A percentile compares a stretch with the other conserved stretches of the same genome.
Evolutionary conservation across 2,797 vertebrate genomes (phyloP).

Genomic region (Peromyscus melanophrys): DNA sequence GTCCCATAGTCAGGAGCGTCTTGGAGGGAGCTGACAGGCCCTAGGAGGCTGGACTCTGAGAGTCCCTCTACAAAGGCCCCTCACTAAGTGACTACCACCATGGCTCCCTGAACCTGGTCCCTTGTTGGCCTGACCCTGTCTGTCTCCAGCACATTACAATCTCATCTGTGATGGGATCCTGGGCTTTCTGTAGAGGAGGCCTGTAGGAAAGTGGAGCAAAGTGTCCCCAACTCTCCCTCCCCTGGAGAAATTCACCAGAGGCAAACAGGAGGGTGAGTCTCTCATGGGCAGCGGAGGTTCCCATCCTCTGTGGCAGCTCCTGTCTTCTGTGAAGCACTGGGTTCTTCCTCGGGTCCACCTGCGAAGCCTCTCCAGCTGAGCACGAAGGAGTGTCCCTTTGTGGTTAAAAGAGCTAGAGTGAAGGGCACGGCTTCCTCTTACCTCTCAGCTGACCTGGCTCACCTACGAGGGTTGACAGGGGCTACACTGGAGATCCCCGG

Average conservation of each 20-base stretch:
- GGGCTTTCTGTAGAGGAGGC: background rate
- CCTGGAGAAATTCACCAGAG: background rate
- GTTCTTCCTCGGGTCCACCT: background rate
- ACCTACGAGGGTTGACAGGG: background rate
- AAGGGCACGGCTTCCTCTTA: background rate
- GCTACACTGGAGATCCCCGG: background rate
- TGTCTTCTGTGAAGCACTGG: too few species aligned
- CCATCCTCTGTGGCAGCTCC: background rate
- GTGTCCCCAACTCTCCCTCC: background rate
- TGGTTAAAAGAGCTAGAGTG: background rate
- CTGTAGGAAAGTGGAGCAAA: background rate
- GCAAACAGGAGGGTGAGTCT: background rate
- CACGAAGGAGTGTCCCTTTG: background rate
- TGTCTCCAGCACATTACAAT: background rate
- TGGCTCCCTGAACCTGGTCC: background rate
- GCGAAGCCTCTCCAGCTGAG: background rate
- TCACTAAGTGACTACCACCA: background rate
- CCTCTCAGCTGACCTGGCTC: background rate
- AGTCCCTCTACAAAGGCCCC: background rate
- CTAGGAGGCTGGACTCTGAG: background rate
- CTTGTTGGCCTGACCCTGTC: too few species aligned
- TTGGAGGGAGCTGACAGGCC: background rate
- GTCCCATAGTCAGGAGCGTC: background rate
- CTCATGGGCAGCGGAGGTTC: background rate
- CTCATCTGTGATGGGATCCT: background rate